Evolutionary conservation across 1,140 invertebrate species (phyloP).

Genomic region (Psix sp.): DNA sequence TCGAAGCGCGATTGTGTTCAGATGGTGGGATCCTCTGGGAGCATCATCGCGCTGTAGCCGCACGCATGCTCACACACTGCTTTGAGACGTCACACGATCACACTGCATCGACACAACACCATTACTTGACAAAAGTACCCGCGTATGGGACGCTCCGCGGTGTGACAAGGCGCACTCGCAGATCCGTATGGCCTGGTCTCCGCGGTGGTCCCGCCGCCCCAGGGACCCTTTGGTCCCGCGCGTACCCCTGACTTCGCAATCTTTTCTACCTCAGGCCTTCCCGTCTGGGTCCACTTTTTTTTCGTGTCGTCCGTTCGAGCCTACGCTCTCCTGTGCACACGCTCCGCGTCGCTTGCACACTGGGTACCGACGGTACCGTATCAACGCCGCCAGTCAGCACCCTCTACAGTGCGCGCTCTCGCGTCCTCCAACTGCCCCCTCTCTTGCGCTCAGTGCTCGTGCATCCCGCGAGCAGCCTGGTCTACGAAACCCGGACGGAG

Average conservation of each 20-base stretch:
- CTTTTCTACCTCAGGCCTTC: neutral
- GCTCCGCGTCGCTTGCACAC: constrained; percentile 42
- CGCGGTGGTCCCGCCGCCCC: constrained; percentile 4
- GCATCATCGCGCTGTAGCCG: constrained; percentile 26
- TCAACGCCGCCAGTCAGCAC: constrained; percentile 39
- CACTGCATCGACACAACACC: constrained; percentile 50
- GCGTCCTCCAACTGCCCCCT: constrained; percentile 3
- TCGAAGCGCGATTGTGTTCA: constrained; percentile 12
- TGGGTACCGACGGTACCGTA: constrained; percentile 29
- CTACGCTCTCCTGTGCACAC: constrained; percentile 15
- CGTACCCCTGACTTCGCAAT: neutral
- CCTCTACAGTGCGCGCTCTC: constrained; percentile 45
- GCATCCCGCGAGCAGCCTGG: constrained; percentile 30
- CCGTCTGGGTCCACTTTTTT: constrained; percentile 1
- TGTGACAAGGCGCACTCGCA: constrained; percentile 22
- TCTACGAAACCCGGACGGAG: constrained; percentile 29
- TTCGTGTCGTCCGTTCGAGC: constrained; percentile 2
- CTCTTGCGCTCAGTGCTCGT: constrained; percentile 3
- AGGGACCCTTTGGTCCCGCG: constrained; percentile 3
- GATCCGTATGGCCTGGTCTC: constrained; percentile 44
- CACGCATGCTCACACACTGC: constrained; percentile 36
- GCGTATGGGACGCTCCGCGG: constrained; percentile 39
- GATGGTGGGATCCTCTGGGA: constrained; percentile 20
- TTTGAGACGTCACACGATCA: constrained; percentile 40
- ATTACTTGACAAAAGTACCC: constrained; percentile 35